These are phyloP conservation scores for Bufo gargarizans DNA, from an alignment of 2,113 vertebrate species.

Conservation along the genomic window DNA sequence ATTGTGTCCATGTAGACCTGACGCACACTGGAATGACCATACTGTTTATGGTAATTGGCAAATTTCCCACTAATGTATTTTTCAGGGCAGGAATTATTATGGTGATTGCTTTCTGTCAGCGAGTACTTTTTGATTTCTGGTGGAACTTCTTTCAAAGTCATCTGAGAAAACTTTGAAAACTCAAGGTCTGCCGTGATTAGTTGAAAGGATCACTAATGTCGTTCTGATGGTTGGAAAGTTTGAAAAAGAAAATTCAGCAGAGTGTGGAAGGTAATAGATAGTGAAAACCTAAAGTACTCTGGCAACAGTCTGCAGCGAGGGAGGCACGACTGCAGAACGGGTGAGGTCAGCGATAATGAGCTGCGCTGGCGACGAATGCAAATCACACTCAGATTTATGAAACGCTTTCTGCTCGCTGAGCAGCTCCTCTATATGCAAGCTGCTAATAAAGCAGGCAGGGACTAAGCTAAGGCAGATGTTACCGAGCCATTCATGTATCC, in stretches of 20 bases:
- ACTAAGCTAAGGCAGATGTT: constrained; percentile 72
- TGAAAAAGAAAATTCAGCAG: constrained; percentile 39
- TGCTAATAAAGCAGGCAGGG: constrained; percentile 75
- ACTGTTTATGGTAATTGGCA: background rate
- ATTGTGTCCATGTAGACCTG: background rate
- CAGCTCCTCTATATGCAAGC: constrained; percentile 74
- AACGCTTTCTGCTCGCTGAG: constrained; percentile 75
- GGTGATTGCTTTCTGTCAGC: background rate
- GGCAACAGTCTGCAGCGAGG: constrained; percentile 56
- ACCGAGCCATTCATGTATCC: constrained; percentile 35
- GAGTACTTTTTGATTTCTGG: background rate
- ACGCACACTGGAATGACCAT: background rate
- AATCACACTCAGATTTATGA: constrained; percentile 75
- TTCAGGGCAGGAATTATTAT: background rate
- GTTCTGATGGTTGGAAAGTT: constrained; percentile 31
- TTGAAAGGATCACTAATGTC: constrained; percentile 27
- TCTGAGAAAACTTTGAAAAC: constrained; percentile 14
- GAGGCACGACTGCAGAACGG: constrained; percentile 64
- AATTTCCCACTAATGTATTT: background rate
- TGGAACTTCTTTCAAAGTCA: constrained; percentile 40
- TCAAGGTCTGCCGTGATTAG: constrained; percentile 31
- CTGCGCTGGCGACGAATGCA: constrained; percentile 67
- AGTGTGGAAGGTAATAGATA: constrained; percentile 62
- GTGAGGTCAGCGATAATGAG: constrained; percentile 73
- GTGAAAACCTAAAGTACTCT: constrained; percentile 61